These are phyloP conservation scores for Hippolais icterina DNA, from an alignment of 2,113 vertebrate genomes.

Conservation along the genomic window DNA sequence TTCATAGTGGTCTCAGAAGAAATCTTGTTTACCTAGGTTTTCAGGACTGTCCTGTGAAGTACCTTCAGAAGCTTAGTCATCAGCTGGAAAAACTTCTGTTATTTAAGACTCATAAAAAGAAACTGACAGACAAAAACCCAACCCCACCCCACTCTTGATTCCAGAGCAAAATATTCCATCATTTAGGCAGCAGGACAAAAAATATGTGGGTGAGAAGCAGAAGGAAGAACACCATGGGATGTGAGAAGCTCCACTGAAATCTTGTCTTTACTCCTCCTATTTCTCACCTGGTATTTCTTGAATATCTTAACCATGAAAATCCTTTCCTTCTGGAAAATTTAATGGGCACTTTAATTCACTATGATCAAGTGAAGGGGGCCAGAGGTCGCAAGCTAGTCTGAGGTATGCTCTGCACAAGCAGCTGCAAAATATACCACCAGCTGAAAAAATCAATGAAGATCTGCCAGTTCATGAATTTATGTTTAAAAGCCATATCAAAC, in stretches of 20 bases:
- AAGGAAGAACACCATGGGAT: background rate
- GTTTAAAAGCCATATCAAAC: background rate
- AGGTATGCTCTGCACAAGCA: background rate
- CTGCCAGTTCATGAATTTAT: background rate
- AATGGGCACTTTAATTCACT: background rate
- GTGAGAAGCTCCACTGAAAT: background rate
- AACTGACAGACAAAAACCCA: background rate
- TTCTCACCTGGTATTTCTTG: background rate
- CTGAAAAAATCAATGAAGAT: background rate
- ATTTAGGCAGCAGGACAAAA: background rate
- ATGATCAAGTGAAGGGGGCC: background rate
- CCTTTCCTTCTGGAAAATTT: background rate
- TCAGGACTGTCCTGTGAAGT: background rate
- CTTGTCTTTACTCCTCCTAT: background rate
- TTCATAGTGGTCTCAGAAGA: background rate
- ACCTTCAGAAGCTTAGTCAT: background rate
- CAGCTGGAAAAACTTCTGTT: background rate
- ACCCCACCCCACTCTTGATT: rapidly evolving
- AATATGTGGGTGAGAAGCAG: background rate
- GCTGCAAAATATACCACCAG: background rate
- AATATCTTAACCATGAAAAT: background rate
- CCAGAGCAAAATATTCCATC: background rate
- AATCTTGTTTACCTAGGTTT: background rate
- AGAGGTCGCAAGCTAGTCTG: background rate
- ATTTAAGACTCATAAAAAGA: background rate